Conservation (phyloP, 2,888 invertebrate genomes). For the Thalpophila matura region DNA sequence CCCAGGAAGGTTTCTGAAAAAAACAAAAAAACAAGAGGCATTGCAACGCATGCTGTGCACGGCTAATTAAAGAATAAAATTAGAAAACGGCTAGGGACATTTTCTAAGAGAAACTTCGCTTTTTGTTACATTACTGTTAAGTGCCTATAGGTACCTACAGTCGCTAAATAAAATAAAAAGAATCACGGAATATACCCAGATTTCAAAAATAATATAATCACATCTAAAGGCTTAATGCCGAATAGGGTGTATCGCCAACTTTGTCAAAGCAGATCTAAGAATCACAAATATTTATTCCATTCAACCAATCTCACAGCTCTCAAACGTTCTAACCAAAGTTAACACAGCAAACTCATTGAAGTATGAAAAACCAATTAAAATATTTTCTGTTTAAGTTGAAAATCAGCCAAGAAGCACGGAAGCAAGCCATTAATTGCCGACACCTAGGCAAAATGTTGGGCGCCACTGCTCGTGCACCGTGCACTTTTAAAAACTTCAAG, state of each 20-base stretch:
- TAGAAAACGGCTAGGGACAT: too few relatives aligned
- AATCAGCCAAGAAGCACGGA: constrained; percentile 62
- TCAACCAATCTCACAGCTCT: constrained; percentile 38
- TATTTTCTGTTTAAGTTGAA: constrained; percentile 67
- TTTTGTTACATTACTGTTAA: too few relatives aligned
- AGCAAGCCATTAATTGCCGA: constrained; percentile 81
- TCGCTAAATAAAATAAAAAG: neutral
- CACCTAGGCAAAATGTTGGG: constrained; percentile 74
- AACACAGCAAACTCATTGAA: constrained; percentile 62
- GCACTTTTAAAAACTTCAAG: constrained; percentile 84
- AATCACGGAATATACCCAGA: neutral
- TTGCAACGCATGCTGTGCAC: too few relatives aligned
- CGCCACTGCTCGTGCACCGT: constrained; percentile 71
- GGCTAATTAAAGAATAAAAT: too few relatives aligned
- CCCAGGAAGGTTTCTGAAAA: too few relatives aligned
- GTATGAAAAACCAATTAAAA: constrained; percentile 69
- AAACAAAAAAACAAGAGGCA: too few relatives aligned
- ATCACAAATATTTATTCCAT: constrained; percentile 54
- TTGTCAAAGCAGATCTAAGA: constrained; percentile 47
- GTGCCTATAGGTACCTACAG: too few relatives aligned
- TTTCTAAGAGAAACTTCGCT: too few relatives aligned
- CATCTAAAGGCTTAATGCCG: constrained; percentile 18
- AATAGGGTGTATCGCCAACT: constrained; percentile 33
- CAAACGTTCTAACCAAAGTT: constrained; percentile 57
- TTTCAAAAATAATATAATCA: constrained; percentile 4